Conservation (phyloP, 2,888 invertebrate species). For the Gymnoscelis rufifasciata region DNA sequence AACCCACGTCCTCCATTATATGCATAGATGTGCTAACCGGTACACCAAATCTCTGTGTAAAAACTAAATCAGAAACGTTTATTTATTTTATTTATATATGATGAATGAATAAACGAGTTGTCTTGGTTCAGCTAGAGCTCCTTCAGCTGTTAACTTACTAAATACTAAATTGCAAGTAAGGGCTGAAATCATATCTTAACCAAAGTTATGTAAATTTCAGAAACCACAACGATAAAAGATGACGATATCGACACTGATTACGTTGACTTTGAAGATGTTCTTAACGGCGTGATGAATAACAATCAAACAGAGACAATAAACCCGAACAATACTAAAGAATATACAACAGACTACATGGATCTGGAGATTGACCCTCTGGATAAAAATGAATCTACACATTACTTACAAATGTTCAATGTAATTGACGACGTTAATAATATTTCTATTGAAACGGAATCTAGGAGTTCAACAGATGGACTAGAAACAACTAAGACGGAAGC, state of each 20-base stretch:
- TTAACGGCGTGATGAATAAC: conserved; percentile 38
- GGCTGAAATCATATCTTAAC: too few relatives aligned
- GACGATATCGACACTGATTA: conserved; percentile 24
- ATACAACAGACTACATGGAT: conserved; percentile 30
- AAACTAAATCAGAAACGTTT: too few relatives aligned
- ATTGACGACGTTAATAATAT: background rate
- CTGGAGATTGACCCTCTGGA: conserved; percentile 25
- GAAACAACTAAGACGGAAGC: background rate
- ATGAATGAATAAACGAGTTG: too few relatives aligned
- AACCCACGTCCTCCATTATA: too few relatives aligned
- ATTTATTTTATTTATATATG: too few relatives aligned
- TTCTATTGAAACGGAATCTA: background rate
- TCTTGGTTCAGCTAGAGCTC: too few relatives aligned
- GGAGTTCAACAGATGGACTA: background rate
- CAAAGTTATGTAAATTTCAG: background rate
- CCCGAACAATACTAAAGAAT: conserved; percentile 27
- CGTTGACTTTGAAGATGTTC: conserved; percentile 47
- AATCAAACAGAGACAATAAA: conserved; percentile 31
- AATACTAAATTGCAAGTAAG: too few relatives aligned
- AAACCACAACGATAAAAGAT: background rate
- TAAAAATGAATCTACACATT: conserved; percentile 10
- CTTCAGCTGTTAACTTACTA: too few relatives aligned
- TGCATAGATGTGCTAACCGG: too few relatives aligned
- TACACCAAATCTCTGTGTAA: too few relatives aligned
- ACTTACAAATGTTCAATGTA: background rate